Evolutionary conservation across 2,888 invertebrate species (phyloP), one percentile per base, ranked within the genome.

Genomic region (Ophonus ardosiacus): DNA sequence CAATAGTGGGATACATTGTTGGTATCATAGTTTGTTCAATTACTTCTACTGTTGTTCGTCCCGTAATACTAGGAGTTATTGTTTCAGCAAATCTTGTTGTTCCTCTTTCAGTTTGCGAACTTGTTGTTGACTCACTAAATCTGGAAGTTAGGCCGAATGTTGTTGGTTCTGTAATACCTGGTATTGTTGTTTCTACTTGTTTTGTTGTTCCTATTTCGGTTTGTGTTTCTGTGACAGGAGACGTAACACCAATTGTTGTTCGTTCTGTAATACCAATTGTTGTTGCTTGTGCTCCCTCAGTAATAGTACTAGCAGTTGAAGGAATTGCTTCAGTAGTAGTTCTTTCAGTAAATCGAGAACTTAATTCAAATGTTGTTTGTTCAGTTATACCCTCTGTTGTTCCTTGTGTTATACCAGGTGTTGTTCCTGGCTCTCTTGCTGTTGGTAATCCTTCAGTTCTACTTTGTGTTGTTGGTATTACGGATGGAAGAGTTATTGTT

Each of bases 1-100:
- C 31, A 31, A 31, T 31, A 31, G 31, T 31, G 31, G 31, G 31
- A 31, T 31, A 31, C 31, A 31, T 31, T 5, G 31, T 31, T 31
- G 31, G 31, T 31, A 31, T 63, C 40, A 43, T 78, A 18, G 78
- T 85, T 71, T 21, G n/a, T 76, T 59, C 63, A 31, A 56, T 80
- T 59, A 81, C 15, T 86, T 85, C 86, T 57, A 85, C 85, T 40
- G 87, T 86, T 61, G 86, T 85, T 84, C 65, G 86, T 83, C 38
- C 59, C 65, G 56, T 71, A 38, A 65, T 80, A 15, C 74, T 10
- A 3, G 10, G 43, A 3, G 43, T 43, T n/a, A 61, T 80, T 86
- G 8, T 51, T 76, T 24, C 65, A 59, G 21, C 76, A 65, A 24
- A 24, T 38, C 78, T 17, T 18, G 65, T 79, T 24, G 79, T 85